phyloP scores from a whole-genome alignment of 2,113 vertebrate genomes.

The Calyptomena viridis region DNA sequence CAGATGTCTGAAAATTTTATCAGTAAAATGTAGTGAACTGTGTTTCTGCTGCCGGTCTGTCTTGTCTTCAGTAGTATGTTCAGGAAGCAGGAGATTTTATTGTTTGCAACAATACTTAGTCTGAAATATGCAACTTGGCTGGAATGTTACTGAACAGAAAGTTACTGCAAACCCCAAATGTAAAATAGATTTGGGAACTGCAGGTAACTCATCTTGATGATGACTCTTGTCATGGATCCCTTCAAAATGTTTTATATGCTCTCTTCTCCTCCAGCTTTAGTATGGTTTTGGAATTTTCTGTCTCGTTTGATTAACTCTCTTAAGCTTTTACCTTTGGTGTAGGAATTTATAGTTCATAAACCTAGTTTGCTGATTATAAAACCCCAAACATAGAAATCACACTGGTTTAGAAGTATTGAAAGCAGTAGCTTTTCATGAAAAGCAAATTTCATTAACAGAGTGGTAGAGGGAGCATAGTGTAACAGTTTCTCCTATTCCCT shows the following conservation, averaged over 20 bases:
- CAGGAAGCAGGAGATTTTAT: conserved; percentile 20
- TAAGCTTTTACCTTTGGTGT: not conserved
- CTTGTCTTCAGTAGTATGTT: not conserved
- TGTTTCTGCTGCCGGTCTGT: not conserved
- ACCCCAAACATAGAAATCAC: not conserved
- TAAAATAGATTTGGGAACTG: not conserved
- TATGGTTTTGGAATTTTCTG: not conserved
- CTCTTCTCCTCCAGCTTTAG: not conserved
- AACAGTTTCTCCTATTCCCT: not conserved
- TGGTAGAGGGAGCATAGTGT: not conserved
- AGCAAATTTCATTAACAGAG: not conserved
- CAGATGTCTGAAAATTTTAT: not conserved
- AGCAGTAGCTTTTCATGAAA: not conserved
- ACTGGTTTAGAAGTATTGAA: not conserved
- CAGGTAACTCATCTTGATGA: not conserved
- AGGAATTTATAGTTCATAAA: not conserved
- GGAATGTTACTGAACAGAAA: not conserved
- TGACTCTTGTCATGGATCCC: not conserved
- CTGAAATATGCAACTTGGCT: conserved; percentile 1
- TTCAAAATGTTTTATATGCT: not conserved
- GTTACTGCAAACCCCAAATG: not conserved
- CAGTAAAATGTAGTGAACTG: not conserved
- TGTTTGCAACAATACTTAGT: conserved; percentile 18
- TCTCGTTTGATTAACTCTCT: not conserved
- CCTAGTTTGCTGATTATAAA: not conserved